These are phyloP conservation scores for Prietella phreatophila DNA, from an alignment of 2,113 vertebrate species.

Conservation along the genomic window DNA sequence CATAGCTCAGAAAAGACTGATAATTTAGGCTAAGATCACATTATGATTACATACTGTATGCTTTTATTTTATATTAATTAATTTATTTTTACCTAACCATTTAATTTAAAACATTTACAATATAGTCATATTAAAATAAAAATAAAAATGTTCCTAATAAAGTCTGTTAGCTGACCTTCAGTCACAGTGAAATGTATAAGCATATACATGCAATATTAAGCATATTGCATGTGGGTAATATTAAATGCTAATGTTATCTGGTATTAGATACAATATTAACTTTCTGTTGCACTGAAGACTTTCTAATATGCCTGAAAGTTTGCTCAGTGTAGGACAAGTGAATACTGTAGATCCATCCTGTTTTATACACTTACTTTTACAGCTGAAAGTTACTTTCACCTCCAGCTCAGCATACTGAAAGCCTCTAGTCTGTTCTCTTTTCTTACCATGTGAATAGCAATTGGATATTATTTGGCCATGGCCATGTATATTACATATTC, in stretches of 20 bases:
- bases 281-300: background rate
- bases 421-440: background rate
- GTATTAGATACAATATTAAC: background rate
- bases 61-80: background rate
- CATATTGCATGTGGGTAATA: background rate
- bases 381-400: background rate
- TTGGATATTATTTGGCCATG: background rate
- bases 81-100: background rate
- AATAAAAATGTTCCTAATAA: background rate
- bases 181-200: background rate
- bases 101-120: background rate
- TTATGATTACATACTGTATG: background rate
- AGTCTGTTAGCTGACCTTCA: background rate
- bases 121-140: background rate
- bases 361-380: background rate
- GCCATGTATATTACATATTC: background rate
- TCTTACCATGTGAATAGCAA: background rate
- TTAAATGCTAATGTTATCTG: background rate
- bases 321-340: background rate
- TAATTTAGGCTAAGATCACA: background rate
- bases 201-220: background rate
- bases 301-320: background rate
- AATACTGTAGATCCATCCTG: background rate
- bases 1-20: background rate
- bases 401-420: background rate